Evolutionary conservation across 2,113 vertebrate genomes (phyloP).

Genomic region (Anseranas semipalmata): DNA sequence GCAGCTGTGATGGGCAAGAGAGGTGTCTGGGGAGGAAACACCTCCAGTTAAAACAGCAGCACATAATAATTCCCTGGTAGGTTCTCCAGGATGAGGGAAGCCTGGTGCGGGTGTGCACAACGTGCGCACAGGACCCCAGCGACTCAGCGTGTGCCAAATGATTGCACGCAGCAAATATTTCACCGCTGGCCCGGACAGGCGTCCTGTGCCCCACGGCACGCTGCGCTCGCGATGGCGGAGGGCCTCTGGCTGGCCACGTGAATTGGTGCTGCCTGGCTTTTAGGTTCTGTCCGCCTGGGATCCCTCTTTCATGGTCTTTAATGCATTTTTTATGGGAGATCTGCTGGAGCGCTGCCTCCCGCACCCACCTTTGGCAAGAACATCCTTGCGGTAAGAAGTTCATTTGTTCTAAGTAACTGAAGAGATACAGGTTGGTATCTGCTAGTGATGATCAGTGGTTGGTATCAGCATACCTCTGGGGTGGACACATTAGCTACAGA

Average conservation of each 20-base stretch:
- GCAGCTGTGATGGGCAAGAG: neutral
- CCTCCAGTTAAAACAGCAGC: neutral
- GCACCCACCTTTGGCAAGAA: neutral
- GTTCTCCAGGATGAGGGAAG: neutral
- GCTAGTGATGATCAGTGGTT: neutral
- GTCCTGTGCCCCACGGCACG: neutral
- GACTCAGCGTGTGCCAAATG: rapidly evolving
- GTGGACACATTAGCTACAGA: neutral
- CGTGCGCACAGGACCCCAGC: neutral
- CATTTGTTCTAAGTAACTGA: neutral
- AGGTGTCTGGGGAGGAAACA: neutral
- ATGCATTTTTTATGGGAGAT: neutral
- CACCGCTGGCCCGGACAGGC: neutral
- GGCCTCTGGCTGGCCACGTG: neutral
- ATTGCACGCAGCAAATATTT: neutral
- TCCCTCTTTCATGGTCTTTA: neutral
- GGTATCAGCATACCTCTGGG: neutral
- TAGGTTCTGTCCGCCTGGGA: neutral
- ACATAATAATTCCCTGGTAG: neutral
- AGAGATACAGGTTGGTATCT: neutral
- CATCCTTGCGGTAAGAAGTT: neutral
- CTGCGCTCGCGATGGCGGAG: neutral
- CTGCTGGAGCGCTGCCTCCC: neutral
- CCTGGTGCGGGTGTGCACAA: neutral
- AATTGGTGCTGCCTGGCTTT: neutral